A percentile compares a stretch with the other conserved stretches of the same genome.
These are phyloP conservation scores for Pteromalus puparum DNA, from an alignment of 1,140 invertebrate species.

Conservation along the genomic window DNA sequence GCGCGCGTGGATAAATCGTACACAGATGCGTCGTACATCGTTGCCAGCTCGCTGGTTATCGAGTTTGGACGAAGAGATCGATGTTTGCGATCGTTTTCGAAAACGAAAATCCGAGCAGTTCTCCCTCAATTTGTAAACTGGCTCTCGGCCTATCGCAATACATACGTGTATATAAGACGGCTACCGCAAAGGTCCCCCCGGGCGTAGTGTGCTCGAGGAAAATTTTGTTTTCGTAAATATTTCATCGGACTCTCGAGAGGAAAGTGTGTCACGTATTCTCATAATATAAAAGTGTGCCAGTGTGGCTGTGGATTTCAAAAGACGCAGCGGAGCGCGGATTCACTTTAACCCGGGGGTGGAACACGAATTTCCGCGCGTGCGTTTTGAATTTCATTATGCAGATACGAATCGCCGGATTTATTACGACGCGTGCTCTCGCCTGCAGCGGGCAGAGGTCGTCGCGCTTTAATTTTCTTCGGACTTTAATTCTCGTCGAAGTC, in stretches of 20 bases:
- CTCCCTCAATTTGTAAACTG: conserved; percentile 38
- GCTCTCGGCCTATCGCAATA: not conserved
- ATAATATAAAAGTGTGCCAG: not conserved
- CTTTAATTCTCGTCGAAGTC: not conserved
- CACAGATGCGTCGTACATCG: conserved; percentile 47
- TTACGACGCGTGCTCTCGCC: not conserved
- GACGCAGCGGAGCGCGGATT: not conserved
- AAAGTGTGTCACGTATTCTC: not conserved
- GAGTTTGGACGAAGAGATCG: too few relatives aligned
- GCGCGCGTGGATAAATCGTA: conserved; percentile 37
- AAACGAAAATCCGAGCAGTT: not conserved
- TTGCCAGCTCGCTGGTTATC: not conserved
- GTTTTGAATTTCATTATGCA: not conserved
- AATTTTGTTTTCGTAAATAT: not conserved
- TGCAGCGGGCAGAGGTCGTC: not conserved
- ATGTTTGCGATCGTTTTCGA: not conserved
- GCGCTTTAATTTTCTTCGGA: not conserved
- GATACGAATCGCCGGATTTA: not conserved
- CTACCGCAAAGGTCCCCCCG: too few relatives aligned
- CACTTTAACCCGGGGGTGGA: not conserved
- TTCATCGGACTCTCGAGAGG: not conserved
- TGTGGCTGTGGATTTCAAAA: not conserved
- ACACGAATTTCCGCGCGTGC: not conserved
- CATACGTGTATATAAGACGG: not conserved
- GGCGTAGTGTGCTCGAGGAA: not conserved